Base-by-base conservation (phyloP, 2,113 vertebrate species). In the Microcebus murinus region DNA sequence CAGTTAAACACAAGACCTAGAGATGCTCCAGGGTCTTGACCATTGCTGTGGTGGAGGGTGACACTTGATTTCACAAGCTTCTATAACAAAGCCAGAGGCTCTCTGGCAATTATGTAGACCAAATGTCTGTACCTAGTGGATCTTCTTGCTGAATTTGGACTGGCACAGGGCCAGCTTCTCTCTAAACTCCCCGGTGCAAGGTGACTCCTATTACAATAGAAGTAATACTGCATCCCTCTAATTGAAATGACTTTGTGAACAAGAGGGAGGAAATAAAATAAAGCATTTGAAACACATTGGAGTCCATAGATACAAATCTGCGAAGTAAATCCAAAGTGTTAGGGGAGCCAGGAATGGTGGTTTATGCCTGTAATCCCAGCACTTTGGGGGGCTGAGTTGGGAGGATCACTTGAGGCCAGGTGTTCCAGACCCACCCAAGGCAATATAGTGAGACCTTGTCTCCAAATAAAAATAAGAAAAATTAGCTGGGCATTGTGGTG, bases 71-170 rank as follows among this genome's bases (percentile, higher is more conserved):
- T 95, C 94, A 85, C 67, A 95, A 95, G 23, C 45, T 90, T 92
- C 59, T 85, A 4, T 71, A 76, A 85, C 45, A 93, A 85, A 95
- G n/a, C 87, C 12, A 6, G 65, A 79, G 8, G 63, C 77, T 93
- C 27, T 31, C 76, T 57, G 1, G 65, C 77, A 87, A 95, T 93
- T 87, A 94, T 50, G 20, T 79, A 70, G 73, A 83, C 77, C 86
- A 91, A 97, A 77, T 91, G 27, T 92, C 91, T 96, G 50, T 79
- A 50, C 77, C 84, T 73, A 96, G 79, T 84, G 91, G 91, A 96
- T 81, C 74, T 74, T 95, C 88, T 91, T 87, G 23, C 83, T 97
- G 93, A 87, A 95, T 95, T 45, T 95, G 80, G 91, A 94, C 90
- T 85, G 91, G 71, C 70, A 73, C 14, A 87, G 4, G 39, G 81